Percentiles rank a stretch among this genome's conserved stretches.
These are phyloP conservation scores for Phaonia tiefii DNA, from an alignment of 2,888 invertebrate species.

Conservation along the genomic window DNA sequence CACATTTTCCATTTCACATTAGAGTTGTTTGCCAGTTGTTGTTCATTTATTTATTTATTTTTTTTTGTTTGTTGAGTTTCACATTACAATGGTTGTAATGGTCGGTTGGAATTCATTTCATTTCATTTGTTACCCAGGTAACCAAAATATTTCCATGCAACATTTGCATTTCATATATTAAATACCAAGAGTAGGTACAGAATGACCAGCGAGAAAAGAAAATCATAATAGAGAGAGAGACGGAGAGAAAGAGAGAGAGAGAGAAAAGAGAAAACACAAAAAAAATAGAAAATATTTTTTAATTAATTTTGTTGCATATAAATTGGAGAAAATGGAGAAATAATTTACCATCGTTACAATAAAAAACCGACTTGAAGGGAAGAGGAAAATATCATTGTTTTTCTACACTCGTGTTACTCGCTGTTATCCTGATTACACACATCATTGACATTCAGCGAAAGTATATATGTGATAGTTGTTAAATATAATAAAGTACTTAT, in stretches of 20 bases:
- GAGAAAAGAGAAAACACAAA: slow-evolving; percentile 12
- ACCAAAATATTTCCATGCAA: not conserved
- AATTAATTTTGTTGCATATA: slow-evolving; percentile 31
- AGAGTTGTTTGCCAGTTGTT: not conserved
- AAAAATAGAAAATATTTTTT: slow-evolving; percentile 46
- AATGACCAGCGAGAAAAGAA: not conserved
- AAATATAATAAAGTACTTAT: too few relatives aligned
- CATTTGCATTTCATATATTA: not conserved
- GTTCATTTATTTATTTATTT: too few relatives aligned
- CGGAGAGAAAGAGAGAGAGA: slow-evolving; percentile 16
- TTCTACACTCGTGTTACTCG: not conserved
- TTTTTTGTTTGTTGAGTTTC: too few relatives aligned
- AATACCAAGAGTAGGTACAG: not conserved
- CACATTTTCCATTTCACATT: slow-evolving; percentile 46
- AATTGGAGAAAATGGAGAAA: slow-evolving; percentile 25
- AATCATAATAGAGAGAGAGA: not conserved
- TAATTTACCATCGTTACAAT: slow-evolving; percentile 15
- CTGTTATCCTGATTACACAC: too few relatives aligned
- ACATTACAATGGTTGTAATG: not conserved
- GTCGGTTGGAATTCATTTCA: not conserved
- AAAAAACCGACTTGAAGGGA: not conserved
- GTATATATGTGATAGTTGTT: too few relatives aligned
- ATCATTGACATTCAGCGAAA: too few relatives aligned
- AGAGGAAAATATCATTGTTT: slow-evolving; percentile 53
- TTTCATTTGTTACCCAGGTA: slow-evolving; percentile 1